A percentile compares a stretch with the other conserved stretches of the same genome.
phyloP scores from a whole-genome alignment of 1,140 invertebrate species.

The Ostrea edulis region DNA sequence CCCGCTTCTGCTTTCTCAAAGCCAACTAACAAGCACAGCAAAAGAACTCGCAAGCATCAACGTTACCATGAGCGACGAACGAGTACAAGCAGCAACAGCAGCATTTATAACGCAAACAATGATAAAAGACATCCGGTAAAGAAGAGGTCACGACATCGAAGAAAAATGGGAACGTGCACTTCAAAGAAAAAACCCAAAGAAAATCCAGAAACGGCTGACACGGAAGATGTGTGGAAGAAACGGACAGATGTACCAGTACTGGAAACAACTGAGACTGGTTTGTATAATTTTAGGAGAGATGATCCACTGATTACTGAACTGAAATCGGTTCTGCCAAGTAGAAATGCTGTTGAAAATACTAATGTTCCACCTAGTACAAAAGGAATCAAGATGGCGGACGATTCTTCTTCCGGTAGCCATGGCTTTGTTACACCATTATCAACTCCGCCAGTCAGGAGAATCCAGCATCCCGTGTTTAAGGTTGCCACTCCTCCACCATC shows the following conservation, averaged over 20 bases:
- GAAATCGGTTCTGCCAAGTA: neutral
- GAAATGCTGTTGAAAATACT: neutral
- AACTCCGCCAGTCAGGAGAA: conserved; percentile 33
- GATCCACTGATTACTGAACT: conserved; percentile 26
- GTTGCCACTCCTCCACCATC: conserved; percentile 30
- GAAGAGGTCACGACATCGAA: neutral
- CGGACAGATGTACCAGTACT: neutral
- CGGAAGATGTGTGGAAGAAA: conserved; percentile 24
- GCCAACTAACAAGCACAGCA: conserved; percentile 27
- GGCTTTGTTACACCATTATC: conserved; percentile 25
- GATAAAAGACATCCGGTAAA: neutral
- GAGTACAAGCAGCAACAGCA: conserved; percentile 18
- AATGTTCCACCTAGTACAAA: neutral
- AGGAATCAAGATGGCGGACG: conserved; percentile 40
- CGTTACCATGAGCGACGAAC: conserved; percentile 16
- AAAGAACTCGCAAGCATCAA: conserved; percentile 16
- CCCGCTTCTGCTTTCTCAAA: conserved; percentile 3
- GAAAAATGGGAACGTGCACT: neutral
- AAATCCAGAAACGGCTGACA: neutral
- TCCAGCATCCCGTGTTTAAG: conserved; percentile 29
- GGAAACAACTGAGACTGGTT: neutral
- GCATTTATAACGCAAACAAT: neutral
- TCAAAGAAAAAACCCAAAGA: conserved; percentile 29
- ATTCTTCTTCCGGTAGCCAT: conserved; percentile 33
- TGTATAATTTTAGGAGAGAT: conserved; percentile 16